Evolutionary conservation across 1,140 invertebrate species (phyloP), one percentile per base, ranked within the genome.

Genomic region (Bactericera cockerelli): DNA sequence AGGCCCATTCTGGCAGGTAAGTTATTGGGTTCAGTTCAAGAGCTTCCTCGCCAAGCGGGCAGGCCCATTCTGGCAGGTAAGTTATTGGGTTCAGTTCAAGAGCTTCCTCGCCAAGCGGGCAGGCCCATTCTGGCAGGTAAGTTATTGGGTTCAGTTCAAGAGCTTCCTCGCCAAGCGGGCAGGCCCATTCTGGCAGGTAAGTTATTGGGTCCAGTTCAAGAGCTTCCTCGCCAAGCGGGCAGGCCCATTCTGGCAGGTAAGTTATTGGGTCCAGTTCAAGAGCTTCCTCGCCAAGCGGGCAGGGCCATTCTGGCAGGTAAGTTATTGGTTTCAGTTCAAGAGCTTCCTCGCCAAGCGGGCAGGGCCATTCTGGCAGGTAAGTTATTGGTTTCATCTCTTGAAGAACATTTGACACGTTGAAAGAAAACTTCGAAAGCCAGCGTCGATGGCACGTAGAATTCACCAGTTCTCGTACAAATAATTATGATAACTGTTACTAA

Each of bases 21-120:
- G 4, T 22, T 33, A 16, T 13, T 1, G 28, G 53, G n/a, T 98
- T 24, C 83, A 82, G 10, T 86, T 82, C 68, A 88, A 88, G 68
- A 65, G 69, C 22, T 78, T 75, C 61, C 76, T 82, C 68, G 70
- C 77, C 28, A 79, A 77, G 63, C 71, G 71, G 33, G 75, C 80
- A 2, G 68, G 70, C 59, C 71, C 73, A n/a, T 70, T 78, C 61
- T 62, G 77, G 62, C 71, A 75, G 66, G 74, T 76, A 61, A 55
- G 4, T 22, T 33, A 16, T 13, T 1, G 28, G 53, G n/a, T 98
- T 24, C 83, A 82, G 10, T 86, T 82, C 68, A 88, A 88, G 68
- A 65, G 69, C 22, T 78, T 75, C 61, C 76, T 82, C 68, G 70
- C 77, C 28, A 79, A 77, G 63, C 71, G 71, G 33, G 75, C 80